Percentiles rank a stretch among this genome's conserved stretches.
Conservation (phyloP, 2,888 invertebrate species). For the Pyrgus malvae region DNA sequence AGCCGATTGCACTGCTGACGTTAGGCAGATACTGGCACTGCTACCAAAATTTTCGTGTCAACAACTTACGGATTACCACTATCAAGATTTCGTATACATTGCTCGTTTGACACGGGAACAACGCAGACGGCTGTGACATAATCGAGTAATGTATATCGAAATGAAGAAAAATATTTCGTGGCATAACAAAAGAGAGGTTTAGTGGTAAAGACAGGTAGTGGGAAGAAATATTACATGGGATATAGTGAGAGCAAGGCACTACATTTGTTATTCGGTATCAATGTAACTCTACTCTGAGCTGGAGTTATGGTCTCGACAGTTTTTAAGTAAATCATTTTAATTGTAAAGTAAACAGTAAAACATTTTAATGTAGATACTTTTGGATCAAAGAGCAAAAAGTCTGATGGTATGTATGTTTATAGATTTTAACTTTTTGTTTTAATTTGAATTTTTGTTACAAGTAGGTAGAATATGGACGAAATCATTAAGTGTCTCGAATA, state of each 20-base stretch:
- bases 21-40: conserved; percentile 14
- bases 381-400: no score
- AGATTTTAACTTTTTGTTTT: no score
- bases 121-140: no score
- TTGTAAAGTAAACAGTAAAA: not conserved
- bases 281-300: conserved; percentile 2
- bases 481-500: no score
- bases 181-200: not conserved
- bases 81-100: not conserved
- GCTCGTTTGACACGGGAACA: not conserved
- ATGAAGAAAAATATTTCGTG: not conserved
- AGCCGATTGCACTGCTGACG: conserved; percentile 31
- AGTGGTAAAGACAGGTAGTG: conserved; percentile 8
- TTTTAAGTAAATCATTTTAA: conserved; percentile 5
- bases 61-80: not conserved
- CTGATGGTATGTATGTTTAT: no score
- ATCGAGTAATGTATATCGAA: conserved; percentile 1
- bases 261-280: conserved; percentile 25
- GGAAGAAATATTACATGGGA: conserved; percentile 17
- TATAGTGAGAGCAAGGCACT: conserved; percentile 9
- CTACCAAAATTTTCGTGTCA: not conserved
- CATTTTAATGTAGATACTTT: no score
- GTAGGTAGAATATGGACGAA: no score
- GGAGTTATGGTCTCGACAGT: conserved; percentile 4
- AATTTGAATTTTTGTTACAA: no score